Evolutionary conservation across 1,140 invertebrate species (phyloP).

Genomic region (Yoshiicerus persimilis): DNA sequence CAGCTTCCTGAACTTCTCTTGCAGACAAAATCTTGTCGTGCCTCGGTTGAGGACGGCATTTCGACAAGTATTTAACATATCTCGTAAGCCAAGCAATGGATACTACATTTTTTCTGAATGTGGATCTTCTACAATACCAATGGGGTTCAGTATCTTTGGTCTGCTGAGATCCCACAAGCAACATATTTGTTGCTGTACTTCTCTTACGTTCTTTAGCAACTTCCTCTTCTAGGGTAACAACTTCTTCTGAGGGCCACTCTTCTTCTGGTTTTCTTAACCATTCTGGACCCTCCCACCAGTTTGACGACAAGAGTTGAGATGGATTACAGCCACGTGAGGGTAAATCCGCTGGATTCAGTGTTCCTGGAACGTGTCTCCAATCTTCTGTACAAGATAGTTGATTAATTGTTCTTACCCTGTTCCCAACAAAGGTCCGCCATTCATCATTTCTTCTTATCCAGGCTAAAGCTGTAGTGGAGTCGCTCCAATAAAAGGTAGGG

Average conservation of each 20-base stretch:
- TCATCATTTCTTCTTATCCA: conserved; percentile 48
- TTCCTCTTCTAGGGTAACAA: neutral
- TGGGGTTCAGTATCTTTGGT: neutral
- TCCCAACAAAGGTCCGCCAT: conserved; percentile 43
- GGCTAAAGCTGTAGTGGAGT: conserved; percentile 49
- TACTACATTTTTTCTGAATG: too few species aligned
- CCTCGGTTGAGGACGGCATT: too few species aligned
- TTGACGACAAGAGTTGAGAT: neutral
- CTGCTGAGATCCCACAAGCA: neutral
- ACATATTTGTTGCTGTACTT: too few species aligned
- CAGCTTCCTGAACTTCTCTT: neutral
- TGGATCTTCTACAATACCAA: neutral
- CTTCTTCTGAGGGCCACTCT: neutral
- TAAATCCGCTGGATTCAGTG: conserved; percentile 33
- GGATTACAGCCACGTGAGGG: conserved; percentile 23
- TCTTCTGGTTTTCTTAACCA: neutral
- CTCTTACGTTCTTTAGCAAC: neutral
- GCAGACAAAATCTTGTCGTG: too few species aligned
- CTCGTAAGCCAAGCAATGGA: too few species aligned
- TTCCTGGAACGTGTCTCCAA: conserved; percentile 36
- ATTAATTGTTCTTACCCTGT: conserved; percentile 40
- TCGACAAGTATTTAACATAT: too few species aligned
- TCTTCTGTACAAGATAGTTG: neutral
- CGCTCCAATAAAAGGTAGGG: conserved; percentile 47
- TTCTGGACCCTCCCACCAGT: neutral